Percentiles rank a stretch among this genome's conserved stretches.
Evolutionary conservation across 64 coral and sea anemone genomes (phyloP).

Genomic region (Actinia equina): DNA sequence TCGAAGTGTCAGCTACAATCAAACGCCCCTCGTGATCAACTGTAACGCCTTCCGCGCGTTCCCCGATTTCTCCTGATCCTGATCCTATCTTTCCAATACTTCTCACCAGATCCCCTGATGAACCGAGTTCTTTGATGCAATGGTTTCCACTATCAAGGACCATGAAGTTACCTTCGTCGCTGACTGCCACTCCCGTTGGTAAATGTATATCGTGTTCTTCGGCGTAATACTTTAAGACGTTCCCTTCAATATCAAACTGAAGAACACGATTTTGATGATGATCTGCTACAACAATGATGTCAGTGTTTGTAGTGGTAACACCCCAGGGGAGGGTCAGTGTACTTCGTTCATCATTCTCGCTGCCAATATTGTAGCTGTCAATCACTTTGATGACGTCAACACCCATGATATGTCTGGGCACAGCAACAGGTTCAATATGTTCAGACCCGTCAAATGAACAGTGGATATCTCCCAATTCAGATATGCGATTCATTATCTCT

Average conservation of each 20-base stretch:
- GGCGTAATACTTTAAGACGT: background rate
- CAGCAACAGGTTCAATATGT: background rate
- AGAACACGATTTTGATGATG: background rate
- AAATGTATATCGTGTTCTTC: background rate
- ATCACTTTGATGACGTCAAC: background rate
- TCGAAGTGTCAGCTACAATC: constrained; percentile 2
- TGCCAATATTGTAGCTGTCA: background rate
- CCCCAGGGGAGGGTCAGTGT: constrained; percentile 3
- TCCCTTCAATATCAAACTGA: background rate
- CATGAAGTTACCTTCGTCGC: background rate
- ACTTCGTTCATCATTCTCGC: background rate
- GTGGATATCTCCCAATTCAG: background rate
- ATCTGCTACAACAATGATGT: background rate
- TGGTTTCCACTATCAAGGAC: background rate
- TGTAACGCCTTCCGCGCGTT: background rate
- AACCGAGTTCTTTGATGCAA: background rate
- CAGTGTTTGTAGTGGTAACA: background rate
- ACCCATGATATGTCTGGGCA: background rate
- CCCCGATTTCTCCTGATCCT: background rate
- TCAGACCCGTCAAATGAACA: background rate
- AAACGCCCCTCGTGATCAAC: background rate
- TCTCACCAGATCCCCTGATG: background rate
- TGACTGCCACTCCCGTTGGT: background rate
- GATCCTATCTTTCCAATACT: background rate
- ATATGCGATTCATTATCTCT: background rate